Conservation (phyloP, 2,888 invertebrate species). For the Mythimna albipuncta region DNA sequence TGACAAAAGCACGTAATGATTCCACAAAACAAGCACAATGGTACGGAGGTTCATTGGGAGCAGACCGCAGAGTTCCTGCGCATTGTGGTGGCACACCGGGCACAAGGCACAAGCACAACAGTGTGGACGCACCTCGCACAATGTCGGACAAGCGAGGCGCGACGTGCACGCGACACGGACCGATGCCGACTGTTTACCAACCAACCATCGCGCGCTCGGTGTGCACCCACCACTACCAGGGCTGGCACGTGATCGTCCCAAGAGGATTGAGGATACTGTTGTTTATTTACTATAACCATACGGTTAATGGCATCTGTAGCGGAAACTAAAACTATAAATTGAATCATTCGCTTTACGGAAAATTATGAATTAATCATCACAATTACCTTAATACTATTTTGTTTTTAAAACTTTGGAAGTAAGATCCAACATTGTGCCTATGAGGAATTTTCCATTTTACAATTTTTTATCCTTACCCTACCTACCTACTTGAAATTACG, state of each 20-base stretch:
- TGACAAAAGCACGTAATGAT: conserved; percentile 69
- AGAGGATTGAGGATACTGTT: conserved; percentile 48
- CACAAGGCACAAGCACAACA: conserved; percentile 45
- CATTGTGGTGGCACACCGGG: conserved; percentile 73
- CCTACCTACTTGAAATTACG: neutral
- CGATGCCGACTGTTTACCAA: conserved; percentile 82
- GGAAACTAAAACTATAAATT: conserved; percentile 34
- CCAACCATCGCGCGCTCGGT: conserved; percentile 68
- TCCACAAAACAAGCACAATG: conserved; percentile 68
- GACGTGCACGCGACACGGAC: conserved; percentile 79
- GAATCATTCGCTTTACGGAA: conserved; percentile 1
- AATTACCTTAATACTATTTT: neutral
- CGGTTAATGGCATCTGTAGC: conserved; percentile 19
- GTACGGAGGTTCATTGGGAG: conserved; percentile 68
- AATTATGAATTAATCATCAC: neutral
- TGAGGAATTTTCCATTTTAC: neutral
- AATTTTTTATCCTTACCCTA: neutral
- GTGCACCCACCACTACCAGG: conserved; percentile 77
- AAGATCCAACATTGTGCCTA: neutral
- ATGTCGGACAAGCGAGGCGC: conserved; percentile 62
- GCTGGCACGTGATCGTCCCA: conserved; percentile 62
- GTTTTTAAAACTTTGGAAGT: neutral
- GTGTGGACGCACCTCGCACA: conserved; percentile 62
- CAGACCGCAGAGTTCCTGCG: conserved; percentile 84
- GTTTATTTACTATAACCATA: conserved; percentile 49